These are phyloP conservation scores for Actinernus sp. DNA, from an alignment of 92 coral and sea anemone species.

Conservation along the genomic window DNA sequence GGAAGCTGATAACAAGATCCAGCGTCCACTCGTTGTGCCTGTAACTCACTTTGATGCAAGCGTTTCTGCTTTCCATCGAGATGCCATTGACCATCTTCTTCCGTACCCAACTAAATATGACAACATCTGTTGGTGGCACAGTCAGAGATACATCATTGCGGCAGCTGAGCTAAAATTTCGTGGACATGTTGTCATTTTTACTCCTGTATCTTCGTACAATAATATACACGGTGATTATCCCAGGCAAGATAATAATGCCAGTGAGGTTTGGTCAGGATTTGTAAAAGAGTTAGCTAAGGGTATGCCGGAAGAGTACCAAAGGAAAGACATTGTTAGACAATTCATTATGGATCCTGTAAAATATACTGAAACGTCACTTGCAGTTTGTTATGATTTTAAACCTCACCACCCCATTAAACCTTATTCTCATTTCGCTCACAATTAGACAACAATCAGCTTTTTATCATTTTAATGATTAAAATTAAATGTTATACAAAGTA, in stretches of 20 bases:
- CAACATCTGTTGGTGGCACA: neutral
- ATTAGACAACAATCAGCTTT: no score
- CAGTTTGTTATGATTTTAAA: slow-evolving; percentile 29
- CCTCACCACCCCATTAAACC: slow-evolving; percentile 25
- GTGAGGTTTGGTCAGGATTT: slow-evolving; percentile 32
- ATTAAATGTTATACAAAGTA: no score
- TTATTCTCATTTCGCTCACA: slow-evolving; percentile 39
- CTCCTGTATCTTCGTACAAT: slow-evolving; percentile 19
- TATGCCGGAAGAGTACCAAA: slow-evolving; percentile 16
- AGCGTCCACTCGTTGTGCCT: neutral
- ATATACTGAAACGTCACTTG: slow-evolving; percentile 30
- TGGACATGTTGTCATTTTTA: slow-evolving; percentile 44
- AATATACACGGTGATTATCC: slow-evolving; percentile 37
- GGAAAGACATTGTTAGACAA: slow-evolving; percentile 1
- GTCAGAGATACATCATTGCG: slow-evolving; percentile 42
- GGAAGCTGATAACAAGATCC: neutral
- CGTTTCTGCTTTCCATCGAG: slow-evolving; percentile 38
- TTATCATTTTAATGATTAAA: no score
- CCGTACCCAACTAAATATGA: slow-evolving; percentile 46
- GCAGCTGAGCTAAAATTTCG: slow-evolving; percentile 42
- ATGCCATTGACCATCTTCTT: slow-evolving; percentile 22
- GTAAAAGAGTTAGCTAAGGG: neutral
- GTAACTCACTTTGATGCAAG: slow-evolving; percentile 19
- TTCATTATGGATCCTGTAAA: slow-evolving; percentile 22
- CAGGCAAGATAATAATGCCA: slow-evolving; percentile 23